A percentile compares a stretch with the other conserved stretches of the same genome.
Conservation (phyloP, 1,140 invertebrate genomes). For the Macrobrachium rosenbergii region DNA sequence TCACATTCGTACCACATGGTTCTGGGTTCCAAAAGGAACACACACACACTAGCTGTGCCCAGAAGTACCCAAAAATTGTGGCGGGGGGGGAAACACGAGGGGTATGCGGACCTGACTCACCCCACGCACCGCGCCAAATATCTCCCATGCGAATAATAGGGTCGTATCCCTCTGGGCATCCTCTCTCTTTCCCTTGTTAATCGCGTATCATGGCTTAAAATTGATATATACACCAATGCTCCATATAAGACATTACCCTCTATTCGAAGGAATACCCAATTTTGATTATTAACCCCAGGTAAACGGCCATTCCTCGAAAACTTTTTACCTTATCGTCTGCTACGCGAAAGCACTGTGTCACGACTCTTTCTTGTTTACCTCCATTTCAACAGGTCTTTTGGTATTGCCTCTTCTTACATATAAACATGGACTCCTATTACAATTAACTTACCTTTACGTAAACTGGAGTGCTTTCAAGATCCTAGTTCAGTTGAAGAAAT, state of each 20-base stretch:
- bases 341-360: conserved; percentile 43
- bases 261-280: not conserved
- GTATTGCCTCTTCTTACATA: not conserved
- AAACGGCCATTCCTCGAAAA: not conserved
- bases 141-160: not conserved
- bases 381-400: conserved; percentile 50
- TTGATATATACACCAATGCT: not conserved
- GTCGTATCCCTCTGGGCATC: too few species aligned
- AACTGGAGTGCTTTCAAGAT: not conserved
- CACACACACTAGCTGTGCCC: not conserved
- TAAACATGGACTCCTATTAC: not conserved
- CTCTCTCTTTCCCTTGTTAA: not conserved
- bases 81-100: not conserved
- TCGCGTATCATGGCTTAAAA: not conserved
- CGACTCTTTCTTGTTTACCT: conserved; percentile 10
- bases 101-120: conserved; percentile 46
- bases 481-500: not conserved
- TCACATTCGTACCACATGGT: too few species aligned
- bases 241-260: too few species aligned
- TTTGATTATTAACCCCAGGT: not conserved
- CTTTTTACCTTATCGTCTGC: conserved; percentile 50
- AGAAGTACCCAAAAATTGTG: not conserved
- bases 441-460: not conserved
- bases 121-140: conserved; percentile 27
- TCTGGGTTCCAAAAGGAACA: too few species aligned